Evolutionary conservation across 2,113 vertebrate genomes (phyloP).

Genomic region (Cyrtonyx montezumae): DNA sequence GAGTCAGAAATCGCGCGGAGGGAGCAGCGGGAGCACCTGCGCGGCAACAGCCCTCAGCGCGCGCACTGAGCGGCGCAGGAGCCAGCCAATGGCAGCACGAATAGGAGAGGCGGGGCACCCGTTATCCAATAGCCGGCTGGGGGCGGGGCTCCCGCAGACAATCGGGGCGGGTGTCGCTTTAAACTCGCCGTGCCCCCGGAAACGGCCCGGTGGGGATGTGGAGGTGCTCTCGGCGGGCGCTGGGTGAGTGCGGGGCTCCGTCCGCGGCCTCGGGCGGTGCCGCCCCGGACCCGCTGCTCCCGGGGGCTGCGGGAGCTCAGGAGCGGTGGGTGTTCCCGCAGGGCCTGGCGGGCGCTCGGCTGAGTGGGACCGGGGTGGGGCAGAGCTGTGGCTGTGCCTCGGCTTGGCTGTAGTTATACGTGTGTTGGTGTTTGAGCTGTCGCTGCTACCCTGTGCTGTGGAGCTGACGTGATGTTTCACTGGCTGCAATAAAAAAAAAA

Average conservation of each 20-base stretch:
- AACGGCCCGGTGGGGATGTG: background rate
- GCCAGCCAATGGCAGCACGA: background rate
- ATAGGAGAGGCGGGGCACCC: background rate
- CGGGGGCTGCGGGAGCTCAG: no score
- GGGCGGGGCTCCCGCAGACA: background rate
- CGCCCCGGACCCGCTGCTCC: no score
- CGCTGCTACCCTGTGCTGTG: background rate
- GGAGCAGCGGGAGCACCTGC: background rate
- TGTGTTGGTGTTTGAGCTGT: background rate
- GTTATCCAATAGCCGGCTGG: background rate
- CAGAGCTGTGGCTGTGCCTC: no score
- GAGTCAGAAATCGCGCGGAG: background rate
- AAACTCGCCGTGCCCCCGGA: background rate
- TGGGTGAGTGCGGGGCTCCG: background rate
- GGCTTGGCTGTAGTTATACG: background rate
- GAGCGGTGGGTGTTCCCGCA: no score
- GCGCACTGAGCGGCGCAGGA: background rate
- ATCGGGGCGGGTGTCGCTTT: background rate
- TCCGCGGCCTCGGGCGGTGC: background rate
- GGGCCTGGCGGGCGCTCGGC: no score
- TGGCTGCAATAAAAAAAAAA: background rate
- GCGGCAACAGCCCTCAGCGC: background rate
- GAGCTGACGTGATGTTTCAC: background rate
- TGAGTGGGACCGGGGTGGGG: no score
- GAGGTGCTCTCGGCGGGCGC: rapidly evolving